Evolutionary conservation across 1,140 invertebrate species (phyloP).

Genomic region (Daktulosphaira vitifoliae): DNA sequence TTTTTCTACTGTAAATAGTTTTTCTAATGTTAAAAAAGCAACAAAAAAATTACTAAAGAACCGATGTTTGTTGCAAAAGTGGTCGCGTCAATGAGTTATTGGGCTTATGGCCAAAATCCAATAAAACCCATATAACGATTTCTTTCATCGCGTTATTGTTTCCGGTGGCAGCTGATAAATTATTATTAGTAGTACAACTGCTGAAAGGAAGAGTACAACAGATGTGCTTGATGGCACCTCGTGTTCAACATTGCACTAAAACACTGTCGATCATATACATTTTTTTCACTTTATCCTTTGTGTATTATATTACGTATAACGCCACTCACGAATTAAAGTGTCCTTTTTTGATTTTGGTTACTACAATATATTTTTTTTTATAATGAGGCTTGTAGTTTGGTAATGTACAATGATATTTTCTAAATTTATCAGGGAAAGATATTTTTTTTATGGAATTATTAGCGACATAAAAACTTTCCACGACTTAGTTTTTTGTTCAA

Average conservation of each 20-base stretch:
- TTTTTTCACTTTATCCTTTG: background rate
- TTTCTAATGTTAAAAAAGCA: too few species aligned
- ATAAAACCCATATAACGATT: slow-evolving; percentile 29
- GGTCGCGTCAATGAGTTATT: slow-evolving; percentile 24
- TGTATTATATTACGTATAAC: too few species aligned
- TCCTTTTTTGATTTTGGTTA: too few species aligned
- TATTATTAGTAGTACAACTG: slow-evolving; percentile 22
- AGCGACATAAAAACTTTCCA: too few species aligned
- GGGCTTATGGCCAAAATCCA: slow-evolving; percentile 21
- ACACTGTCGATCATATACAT: slow-evolving; percentile 30
- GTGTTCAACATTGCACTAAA: slow-evolving; percentile 25
- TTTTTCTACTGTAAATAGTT: too few species aligned
- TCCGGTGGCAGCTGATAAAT: slow-evolving; percentile 33
- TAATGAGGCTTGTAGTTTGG: too few species aligned
- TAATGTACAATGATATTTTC: too few species aligned
- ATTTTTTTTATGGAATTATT: too few species aligned
- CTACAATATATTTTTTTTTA: too few species aligned
- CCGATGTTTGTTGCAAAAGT: slow-evolving; percentile 14
- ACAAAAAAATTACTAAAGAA: background rate
- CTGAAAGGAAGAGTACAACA: background rate
- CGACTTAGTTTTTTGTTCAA: too few species aligned
- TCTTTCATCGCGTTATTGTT: slow-evolving; percentile 25
- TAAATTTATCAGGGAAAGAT: too few species aligned
- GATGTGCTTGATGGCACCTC: slow-evolving; percentile 26
- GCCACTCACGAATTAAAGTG: too few species aligned